Evolutionary conservation across 1,140 invertebrate genomes (phyloP).

Genomic region (Harlomillsia oculata): DNA sequence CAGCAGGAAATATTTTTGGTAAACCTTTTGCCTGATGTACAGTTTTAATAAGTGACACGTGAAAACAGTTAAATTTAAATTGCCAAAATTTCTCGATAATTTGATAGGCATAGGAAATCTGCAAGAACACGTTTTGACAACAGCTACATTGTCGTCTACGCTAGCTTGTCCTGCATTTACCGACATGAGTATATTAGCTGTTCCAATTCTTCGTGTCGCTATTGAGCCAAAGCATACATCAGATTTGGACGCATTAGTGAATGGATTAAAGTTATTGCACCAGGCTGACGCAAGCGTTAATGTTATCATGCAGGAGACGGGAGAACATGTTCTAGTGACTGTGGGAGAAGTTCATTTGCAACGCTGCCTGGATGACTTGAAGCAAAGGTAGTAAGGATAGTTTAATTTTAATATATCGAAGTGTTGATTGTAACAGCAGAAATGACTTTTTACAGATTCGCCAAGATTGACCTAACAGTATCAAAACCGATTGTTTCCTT

Average conservation of each 20-base stretch:
- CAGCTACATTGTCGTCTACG: conserved; percentile 76
- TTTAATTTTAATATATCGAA: conserved; percentile 2
- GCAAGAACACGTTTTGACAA: conserved; percentile 77
- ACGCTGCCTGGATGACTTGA: conserved; percentile 80
- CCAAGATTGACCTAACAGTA: conserved; percentile 76
- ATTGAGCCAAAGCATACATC: conserved; percentile 77
- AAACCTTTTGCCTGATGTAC: neutral
- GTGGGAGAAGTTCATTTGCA: conserved; percentile 96
- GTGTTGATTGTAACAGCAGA: no score
- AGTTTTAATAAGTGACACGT: neutral
- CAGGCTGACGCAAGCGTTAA: conserved; percentile 90
- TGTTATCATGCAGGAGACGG: conserved; percentile 81
- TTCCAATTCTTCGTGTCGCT: conserved; percentile 87
- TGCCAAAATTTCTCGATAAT: no score
- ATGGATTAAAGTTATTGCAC: conserved; percentile 69
- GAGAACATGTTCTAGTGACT: conserved; percentile 91
- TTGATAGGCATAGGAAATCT: conserved; percentile 67
- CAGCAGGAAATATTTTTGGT: conserved; percentile 82
- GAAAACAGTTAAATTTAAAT: no score
- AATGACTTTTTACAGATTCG: conserved; percentile 66
- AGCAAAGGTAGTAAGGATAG: conserved; percentile 42
- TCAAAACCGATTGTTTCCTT: conserved; percentile 95
- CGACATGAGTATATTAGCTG: conserved; percentile 65
- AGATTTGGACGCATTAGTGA: conserved; percentile 69
- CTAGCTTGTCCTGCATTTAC: conserved; percentile 79